phyloP scores from a whole-genome alignment of 2,113 vertebrate species.

The Limnothrissa miodon region DNA sequence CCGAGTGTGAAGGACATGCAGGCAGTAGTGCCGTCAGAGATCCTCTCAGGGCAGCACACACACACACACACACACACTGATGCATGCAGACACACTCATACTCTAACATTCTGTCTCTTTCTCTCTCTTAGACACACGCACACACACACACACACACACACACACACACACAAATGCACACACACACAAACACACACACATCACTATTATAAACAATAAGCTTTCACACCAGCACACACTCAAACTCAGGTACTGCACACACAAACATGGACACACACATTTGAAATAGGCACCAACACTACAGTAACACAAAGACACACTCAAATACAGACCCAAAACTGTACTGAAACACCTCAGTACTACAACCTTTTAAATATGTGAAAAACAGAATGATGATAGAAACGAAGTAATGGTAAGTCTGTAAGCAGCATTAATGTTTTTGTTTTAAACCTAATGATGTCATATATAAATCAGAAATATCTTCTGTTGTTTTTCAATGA shows the following conservation, averaged over 20 bases:
- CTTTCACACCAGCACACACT: conserved; percentile 37
- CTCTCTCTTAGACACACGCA: background rate
- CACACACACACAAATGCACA: background rate
- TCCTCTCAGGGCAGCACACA: conserved; percentile 63
- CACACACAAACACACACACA: conserved; percentile 22
- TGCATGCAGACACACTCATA: conserved; percentile 7
- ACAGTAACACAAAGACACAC: no score
- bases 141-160: background rate
- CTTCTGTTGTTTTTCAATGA: no score
- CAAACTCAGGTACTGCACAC: background rate
- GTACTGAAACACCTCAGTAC: conserved; percentile 6
- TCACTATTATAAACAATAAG: no score
- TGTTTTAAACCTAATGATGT: no score
- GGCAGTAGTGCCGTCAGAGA: conserved; percentile 74
- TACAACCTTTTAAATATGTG: no score
- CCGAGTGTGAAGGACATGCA: conserved; percentile 80
- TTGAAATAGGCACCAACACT: background rate
- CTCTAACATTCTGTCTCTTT: background rate
- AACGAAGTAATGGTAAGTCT: no score
- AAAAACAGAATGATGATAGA: no score
- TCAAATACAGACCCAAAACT: background rate
- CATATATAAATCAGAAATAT: no score
- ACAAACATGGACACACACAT: background rate
- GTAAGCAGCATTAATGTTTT: no score
- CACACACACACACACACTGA: conserved; percentile 22